Evolutionary conservation across 2,797 vertebrate species (phyloP).

Genomic region (Kryptopterus vitreolus): DNA sequence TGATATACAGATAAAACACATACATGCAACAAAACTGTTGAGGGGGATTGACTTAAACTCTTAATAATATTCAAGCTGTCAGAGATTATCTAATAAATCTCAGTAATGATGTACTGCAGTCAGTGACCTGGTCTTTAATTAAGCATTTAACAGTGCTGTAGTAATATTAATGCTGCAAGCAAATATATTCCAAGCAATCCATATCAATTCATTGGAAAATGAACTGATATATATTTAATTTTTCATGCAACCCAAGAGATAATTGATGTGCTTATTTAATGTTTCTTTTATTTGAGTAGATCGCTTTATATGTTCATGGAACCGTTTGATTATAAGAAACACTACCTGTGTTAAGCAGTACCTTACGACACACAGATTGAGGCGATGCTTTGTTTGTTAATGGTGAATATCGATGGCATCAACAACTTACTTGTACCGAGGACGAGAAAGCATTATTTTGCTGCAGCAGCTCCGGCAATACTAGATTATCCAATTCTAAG

Average conservation of each 20-base stretch:
- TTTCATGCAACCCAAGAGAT: not conserved
- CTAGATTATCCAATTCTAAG: slow-evolving; percentile 75
- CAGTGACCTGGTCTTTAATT: not conserved
- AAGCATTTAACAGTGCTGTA: not conserved
- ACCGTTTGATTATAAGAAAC: slow-evolving; percentile 75
- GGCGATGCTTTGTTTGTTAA: slow-evolving; percentile 69
- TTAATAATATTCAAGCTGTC: not conserved
- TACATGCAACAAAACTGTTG: not conserved
- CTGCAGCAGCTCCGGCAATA: slow-evolving; percentile 70
- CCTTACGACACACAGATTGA: slow-evolving; percentile 69
- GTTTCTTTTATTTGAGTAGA: too few species aligned
- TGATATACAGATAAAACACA: not conserved
- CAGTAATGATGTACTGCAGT: not conserved
- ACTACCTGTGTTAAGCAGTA: slow-evolving; percentile 70
- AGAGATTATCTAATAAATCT: slow-evolving; percentile 8
- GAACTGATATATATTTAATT: not conserved
- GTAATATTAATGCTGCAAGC: too few species aligned
- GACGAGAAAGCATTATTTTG: slow-evolving; percentile 72
- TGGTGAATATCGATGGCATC: slow-evolving; percentile 69
- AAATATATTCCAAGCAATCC: not conserved
- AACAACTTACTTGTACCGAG: slow-evolving; percentile 69
- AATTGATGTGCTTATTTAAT: slow-evolving; percentile 34
- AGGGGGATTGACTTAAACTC: not conserved
- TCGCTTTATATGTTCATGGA: slow-evolving; percentile 37
- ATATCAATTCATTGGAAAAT: not conserved